Conservation (phyloP, 2,888 invertebrate species). For the Aleiodes leptofemur region DNA sequence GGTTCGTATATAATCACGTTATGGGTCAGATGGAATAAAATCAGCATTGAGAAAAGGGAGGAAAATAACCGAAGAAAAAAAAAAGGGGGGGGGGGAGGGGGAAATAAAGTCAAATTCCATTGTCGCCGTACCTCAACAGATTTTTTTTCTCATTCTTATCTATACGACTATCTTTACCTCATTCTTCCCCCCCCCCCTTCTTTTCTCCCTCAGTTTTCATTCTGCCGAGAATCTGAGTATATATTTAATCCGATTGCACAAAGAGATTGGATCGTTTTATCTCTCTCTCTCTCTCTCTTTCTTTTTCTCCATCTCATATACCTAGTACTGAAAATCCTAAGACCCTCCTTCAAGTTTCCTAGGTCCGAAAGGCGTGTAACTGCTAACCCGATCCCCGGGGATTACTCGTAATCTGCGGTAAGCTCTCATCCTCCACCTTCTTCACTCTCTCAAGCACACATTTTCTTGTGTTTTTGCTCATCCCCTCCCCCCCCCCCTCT, state of each 20-base stretch:
- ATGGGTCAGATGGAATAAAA: slow-evolving; percentile 16
- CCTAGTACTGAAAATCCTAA: slow-evolving; percentile 29
- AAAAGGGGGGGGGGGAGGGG: no score
- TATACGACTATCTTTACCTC: not conserved
- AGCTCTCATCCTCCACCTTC: slow-evolving; percentile 54
- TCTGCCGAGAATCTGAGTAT: slow-evolving; percentile 14
- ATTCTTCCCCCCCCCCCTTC: no score
- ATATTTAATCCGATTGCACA: slow-evolving; percentile 33
- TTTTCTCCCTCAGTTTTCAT: not conserved
- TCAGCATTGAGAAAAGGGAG: not conserved
- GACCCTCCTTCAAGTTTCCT: slow-evolving; percentile 46
- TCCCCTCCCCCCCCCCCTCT: slow-evolving; percentile 12
- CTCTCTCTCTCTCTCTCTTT: slow-evolving; percentile 5
- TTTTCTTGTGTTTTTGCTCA: slow-evolving; percentile 24
- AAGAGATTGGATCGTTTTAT: slow-evolving; percentile 28
- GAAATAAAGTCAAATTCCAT: not conserved
- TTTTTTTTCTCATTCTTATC: slow-evolving; percentile 18
- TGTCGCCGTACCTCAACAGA: not conserved
- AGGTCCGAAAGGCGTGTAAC: slow-evolving; percentile 65
- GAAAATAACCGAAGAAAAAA: not conserved
- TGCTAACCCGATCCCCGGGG: slow-evolving; percentile 67
- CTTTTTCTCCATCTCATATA: slow-evolving; percentile 32
- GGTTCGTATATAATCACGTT: not conserved
- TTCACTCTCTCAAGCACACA: slow-evolving; percentile 7
- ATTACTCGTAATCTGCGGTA: slow-evolving; percentile 69